These are phyloP conservation scores for Mirza zaza DNA, from an alignment of 2,113 vertebrate species.

Conservation along the genomic window DNA sequence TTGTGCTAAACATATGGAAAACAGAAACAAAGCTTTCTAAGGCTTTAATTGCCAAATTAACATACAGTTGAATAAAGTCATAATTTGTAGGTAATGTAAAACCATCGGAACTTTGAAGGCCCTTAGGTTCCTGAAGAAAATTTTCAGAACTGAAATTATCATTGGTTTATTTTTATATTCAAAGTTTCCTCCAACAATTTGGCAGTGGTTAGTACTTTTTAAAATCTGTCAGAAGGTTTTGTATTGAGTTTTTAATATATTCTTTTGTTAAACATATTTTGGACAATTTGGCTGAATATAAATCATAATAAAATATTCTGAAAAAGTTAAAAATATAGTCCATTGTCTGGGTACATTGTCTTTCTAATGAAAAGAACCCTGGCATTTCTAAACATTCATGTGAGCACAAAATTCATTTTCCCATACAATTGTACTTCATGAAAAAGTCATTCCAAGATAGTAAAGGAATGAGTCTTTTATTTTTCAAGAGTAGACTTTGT, in stretches of 20 bases:
- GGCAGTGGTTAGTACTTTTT: not conserved
- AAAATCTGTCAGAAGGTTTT: not conserved
- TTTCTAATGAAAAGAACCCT: conserved; percentile 27
- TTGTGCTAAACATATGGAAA: conserved; percentile 18
- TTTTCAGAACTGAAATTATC: conserved; percentile 22
- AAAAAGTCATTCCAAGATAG: not conserved
- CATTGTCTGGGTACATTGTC: not conserved
- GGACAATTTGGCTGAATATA: not conserved
- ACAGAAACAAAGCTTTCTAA: not conserved
- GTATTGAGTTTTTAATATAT: not conserved
- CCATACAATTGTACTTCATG: not conserved
- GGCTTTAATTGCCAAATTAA: not conserved
- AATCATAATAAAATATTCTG: not conserved
- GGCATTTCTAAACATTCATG: not conserved
- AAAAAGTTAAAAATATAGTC: not conserved
- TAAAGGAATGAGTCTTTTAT: not conserved
- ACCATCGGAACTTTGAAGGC: not conserved
- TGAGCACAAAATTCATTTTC: not conserved
- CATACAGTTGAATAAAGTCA: not conserved
- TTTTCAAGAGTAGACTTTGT: not conserved
- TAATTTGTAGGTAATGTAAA: conserved; percentile 13
- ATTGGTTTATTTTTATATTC: not conserved
- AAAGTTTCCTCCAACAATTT: not conserved
- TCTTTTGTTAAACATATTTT: not conserved
- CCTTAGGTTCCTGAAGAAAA: not conserved